A percentile compares a stretch with the other conserved stretches of the same genome.
These are phyloP conservation scores for Steinernema hermaphroditum DNA, from an alignment of 2,888 invertebrate genomes.

Conservation along the genomic window DNA sequence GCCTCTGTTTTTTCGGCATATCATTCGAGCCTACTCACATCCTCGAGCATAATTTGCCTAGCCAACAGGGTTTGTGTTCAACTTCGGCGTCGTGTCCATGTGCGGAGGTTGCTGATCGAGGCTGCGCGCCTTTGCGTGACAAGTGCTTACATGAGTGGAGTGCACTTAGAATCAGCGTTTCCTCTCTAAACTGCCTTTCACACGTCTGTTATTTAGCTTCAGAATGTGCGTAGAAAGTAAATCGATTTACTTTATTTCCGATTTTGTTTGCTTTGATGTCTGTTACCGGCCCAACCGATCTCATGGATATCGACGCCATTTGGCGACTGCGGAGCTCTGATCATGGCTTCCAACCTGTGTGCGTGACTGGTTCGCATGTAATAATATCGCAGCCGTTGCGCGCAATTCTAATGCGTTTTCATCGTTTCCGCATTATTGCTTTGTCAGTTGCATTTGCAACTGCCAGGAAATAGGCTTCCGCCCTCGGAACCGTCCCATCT, in stretches of 20 bases:
- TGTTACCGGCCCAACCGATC: neutral
- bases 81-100: neutral
- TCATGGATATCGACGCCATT: neutral
- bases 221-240: constrained; percentile 21
- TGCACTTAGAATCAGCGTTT: constrained; percentile 23
- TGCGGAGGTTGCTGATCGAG: neutral
- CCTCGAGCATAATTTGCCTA: no score
- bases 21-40: no score
- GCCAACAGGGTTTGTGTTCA: no score
- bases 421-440: constrained; percentile 28
- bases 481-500: neutral
- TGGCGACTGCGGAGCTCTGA: neutral
- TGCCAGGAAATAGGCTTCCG: neutral
- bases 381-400: neutral
- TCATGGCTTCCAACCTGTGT: neutral
- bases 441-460: constrained; percentile 25
- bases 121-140: constrained; percentile 9
- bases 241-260: constrained; percentile 23
- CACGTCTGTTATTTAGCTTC: constrained; percentile 20
- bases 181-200: constrained; percentile 3
- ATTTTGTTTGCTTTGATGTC: neutral
- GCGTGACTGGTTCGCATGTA: neutral
- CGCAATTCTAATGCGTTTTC: constrained; percentile 6
- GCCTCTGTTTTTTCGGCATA: neutral
- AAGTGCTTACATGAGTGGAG: constrained; percentile 25